phyloP scores from a whole-genome alignment of 2,113 vertebrate genomes.

The Drymodes brunneopygia region DNA sequence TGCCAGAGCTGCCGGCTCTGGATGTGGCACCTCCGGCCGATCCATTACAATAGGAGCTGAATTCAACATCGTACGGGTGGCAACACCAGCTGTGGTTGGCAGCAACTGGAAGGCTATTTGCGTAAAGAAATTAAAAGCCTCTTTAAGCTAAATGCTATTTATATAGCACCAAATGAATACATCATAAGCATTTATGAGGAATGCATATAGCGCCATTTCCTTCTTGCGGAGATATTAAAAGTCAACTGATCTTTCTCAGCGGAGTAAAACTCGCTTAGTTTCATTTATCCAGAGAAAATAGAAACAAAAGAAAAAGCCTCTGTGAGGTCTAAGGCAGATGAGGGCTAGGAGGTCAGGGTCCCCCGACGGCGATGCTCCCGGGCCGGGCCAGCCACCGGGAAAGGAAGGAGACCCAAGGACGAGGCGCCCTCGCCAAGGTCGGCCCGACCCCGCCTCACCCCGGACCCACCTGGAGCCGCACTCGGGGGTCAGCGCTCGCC shows the following conservation, averaged over 20 bases:
- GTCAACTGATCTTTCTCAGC: not conserved
- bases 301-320: not conserved
- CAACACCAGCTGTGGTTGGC: not conserved
- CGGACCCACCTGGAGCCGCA: not conserved
- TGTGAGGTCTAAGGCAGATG: not conserved
- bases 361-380: slow-evolving; percentile 23
- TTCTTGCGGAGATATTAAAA: not conserved
- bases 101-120: not conserved
- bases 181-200: not conserved
- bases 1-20: not conserved
- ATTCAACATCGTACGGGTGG: not conserved
- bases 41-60: not conserved
- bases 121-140: not conserved
- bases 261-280: not conserved
- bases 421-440: slow-evolving; percentile 73
- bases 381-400: not conserved
- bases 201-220: not conserved
- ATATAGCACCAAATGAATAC: not conserved
- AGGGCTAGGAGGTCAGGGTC: not conserved
- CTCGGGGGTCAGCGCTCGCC: not conserved
- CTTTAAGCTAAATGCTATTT: not conserved
- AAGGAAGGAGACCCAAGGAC: slow-evolving; percentile 67
- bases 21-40: not conserved
- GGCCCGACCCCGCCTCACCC: not conserved
- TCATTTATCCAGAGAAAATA: not conserved